Conservation (phyloP, 1,140 invertebrate species). For the Musca vetustissima region DNA sequence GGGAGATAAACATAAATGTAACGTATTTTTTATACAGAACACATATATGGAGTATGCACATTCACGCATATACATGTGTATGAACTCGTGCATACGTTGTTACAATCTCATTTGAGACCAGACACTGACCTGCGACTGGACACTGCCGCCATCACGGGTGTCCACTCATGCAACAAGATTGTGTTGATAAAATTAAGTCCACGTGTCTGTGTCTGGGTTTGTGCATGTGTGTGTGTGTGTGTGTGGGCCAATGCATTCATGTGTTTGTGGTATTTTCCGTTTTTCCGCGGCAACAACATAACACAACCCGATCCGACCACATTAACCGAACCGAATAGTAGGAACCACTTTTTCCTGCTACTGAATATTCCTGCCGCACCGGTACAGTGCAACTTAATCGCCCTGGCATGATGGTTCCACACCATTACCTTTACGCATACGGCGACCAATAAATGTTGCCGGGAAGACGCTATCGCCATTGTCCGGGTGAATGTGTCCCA, state of each 20-base stretch:
- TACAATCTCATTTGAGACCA: too few species aligned
- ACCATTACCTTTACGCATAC: constrained; percentile 12
- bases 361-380: not conserved
- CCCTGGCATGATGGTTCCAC: constrained; percentile 16
- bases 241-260: not conserved
- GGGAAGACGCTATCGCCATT: too few species aligned
- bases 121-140: too few species aligned
- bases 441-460: not conserved
- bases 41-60: not conserved
- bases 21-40: not conserved
- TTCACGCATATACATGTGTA: too few species aligned
- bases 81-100: too few species aligned
- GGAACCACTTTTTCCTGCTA: not conserved
- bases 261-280: not conserved
- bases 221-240: not conserved
- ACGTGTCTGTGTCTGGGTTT: too few species aligned
- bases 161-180: constrained; percentile 1
- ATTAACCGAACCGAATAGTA: not conserved
- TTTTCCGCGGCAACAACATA: not conserved
- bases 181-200: constrained; percentile 7
- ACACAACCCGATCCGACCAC: not conserved
- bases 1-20: constrained; percentile 2
- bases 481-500: too few species aligned
- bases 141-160: too few species aligned
- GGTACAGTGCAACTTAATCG: constrained; percentile 13